These are phyloP conservation scores for Cryptus armator DNA, from an alignment of 2,888 invertebrate species.

Conservation along the genomic window DNA sequence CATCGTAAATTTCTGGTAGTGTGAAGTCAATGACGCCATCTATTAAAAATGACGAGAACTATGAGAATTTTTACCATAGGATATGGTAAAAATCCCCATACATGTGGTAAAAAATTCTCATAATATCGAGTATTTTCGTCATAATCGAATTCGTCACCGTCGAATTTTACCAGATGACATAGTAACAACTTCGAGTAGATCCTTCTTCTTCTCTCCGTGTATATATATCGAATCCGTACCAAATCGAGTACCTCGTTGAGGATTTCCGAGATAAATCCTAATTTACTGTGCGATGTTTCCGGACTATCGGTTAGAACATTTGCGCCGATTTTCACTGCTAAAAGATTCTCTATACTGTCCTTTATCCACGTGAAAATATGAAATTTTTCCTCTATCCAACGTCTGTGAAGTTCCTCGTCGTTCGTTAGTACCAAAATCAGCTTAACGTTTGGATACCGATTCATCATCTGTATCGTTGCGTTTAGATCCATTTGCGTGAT, in stretches of 20 bases:
- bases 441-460: conserved; percentile 81
- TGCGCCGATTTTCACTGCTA: conserved; percentile 72
- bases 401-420: conserved; percentile 79
- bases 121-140: no score
- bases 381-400: conserved; percentile 80
- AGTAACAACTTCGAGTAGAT: no score
- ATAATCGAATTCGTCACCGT: no score
- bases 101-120: no score
- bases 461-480: conserved; percentile 82
- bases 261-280: conserved; percentile 70
- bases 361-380: conserved; percentile 76
- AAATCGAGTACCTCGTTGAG: conserved; percentile 71
- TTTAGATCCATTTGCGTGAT: conserved; percentile 83
- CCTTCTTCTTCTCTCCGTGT: no score
- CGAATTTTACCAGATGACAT: no score
- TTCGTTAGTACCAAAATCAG: conserved; percentile 83
- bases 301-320: conserved; percentile 46
- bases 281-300: conserved; percentile 67
- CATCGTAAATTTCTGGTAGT: no score
- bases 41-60: no score
- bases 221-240: background rate
- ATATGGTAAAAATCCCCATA: no score
- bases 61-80: no score
- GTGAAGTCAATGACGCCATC: no score
- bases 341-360: conserved; percentile 74